Conservation (phyloP, 2,888 invertebrate genomes). For the Nephrocerus scutellatus region DNA sequence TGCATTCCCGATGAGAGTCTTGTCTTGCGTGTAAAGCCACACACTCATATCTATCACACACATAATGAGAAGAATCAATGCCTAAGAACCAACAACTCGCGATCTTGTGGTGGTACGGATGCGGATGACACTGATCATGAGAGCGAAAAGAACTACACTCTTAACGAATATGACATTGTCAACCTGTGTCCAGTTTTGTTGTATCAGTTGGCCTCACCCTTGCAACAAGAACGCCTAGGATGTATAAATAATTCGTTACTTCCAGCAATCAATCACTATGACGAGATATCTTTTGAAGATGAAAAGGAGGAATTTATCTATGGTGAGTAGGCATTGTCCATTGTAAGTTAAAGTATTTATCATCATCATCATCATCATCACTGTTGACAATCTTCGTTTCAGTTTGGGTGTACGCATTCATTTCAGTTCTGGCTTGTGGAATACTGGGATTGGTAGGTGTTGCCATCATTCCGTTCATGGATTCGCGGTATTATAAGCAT, state of each 20-base stretch:
- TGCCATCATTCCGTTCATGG: constrained; percentile 86
- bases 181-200: constrained; percentile 62
- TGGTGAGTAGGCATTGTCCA: constrained; percentile 26
- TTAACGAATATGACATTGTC: constrained; percentile 36
- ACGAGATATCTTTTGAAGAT: constrained; percentile 16
- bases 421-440: constrained; percentile 77
- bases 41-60: constrained; percentile 25
- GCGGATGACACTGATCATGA: neutral
- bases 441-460: constrained; percentile 82
- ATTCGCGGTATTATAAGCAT: constrained; percentile 78
- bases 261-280: constrained; percentile 27
- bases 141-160: constrained; percentile 22
- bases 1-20: constrained; percentile 31
- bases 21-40: constrained; percentile 34
- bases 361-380: too few relatives aligned
- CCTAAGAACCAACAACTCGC: neutral
- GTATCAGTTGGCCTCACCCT: constrained; percentile 57
- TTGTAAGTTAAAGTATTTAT: neutral
- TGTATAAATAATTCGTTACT: constrained; percentile 50
- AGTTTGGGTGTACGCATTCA: constrained; percentile 79
- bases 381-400: constrained; percentile 2
- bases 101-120: neutral
- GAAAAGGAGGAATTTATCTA: constrained; percentile 31
- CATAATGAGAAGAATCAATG: constrained; percentile 25
- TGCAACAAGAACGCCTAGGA: constrained; percentile 51